Evolutionary conservation across 2,113 vertebrate species (phyloP).

Genomic region (Lonchura striata): DNA sequence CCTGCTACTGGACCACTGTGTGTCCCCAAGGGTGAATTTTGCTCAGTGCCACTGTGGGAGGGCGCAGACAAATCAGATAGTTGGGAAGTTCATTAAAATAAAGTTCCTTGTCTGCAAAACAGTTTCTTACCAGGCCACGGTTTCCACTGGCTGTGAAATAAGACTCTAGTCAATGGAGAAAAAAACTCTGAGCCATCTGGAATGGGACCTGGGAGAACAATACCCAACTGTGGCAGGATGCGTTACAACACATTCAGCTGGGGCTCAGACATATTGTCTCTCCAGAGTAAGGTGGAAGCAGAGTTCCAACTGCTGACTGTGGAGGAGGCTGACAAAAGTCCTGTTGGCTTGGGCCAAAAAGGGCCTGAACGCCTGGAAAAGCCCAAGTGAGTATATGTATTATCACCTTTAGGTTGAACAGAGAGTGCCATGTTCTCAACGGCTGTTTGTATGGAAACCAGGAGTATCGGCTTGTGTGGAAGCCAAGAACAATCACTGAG

Average conservation of each 20-base stretch:
- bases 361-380: slow-evolving; percentile 92
- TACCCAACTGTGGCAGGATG: background rate
- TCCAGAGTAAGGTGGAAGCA: slow-evolving; percentile 91
- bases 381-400: slow-evolving; percentile 80
- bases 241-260: rapidly evolving
- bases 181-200: background rate
- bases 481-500: background rate
- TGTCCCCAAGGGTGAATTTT: background rate
- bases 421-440: background rate
- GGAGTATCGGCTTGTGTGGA: background rate
- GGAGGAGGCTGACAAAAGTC: slow-evolving; percentile 87
- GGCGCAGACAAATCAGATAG: background rate
- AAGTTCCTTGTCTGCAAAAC: background rate
- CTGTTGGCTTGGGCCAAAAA: slow-evolving; percentile 86
- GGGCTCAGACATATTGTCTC: background rate
- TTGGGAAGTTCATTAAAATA: background rate
- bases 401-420: background rate
- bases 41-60: background rate
- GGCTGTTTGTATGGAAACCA: background rate
- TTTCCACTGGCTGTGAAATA: background rate
- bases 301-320: slow-evolving; percentile 87
- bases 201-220: background rate
- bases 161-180: background rate
- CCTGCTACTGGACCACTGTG: background rate
- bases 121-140: background rate